phyloP scores from a whole-genome alignment of 2,113 vertebrate genomes.

The Corynorhinus townsendii region DNA sequence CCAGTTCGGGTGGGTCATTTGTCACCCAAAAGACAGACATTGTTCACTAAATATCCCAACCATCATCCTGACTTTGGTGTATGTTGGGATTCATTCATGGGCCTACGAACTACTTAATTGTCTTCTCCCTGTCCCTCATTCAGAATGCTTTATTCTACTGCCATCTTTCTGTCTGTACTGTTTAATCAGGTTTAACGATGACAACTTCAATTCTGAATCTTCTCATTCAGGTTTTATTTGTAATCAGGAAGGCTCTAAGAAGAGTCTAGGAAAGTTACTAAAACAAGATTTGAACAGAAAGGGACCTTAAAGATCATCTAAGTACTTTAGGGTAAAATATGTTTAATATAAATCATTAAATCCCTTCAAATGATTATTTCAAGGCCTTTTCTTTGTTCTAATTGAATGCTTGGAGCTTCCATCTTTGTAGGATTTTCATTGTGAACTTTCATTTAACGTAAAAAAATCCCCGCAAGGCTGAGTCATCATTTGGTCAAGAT shows the following conservation, averaged over 20 bases:
- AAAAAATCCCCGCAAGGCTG: neutral
- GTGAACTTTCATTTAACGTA: neutral
- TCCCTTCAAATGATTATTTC: neutral
- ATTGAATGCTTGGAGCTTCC: neutral
- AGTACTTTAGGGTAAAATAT: conserved; percentile 14
- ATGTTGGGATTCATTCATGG: neutral
- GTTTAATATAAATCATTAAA: neutral
- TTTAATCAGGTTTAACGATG: conserved; percentile 44
- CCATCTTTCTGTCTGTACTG: conserved; percentile 33
- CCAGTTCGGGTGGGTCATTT: neutral
- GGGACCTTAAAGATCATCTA: neutral
- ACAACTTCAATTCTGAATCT: conserved; percentile 31
- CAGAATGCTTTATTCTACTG: conserved; percentile 36
- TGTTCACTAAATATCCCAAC: neutral
- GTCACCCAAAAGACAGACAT: neutral
- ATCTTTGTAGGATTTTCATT: conserved; percentile 25
- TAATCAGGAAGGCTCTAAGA: conserved; percentile 27
- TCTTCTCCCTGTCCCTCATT: neutral
- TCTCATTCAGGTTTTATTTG: conserved; percentile 32
- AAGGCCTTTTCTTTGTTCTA: conserved; percentile 16
- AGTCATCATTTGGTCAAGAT: conserved; percentile 7
- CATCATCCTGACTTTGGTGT: neutral
- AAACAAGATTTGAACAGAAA: neutral
- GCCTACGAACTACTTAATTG: neutral
- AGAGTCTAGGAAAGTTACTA: neutral